phyloP scores from a whole-genome alignment of 2,113 vertebrate genomes.

The Halichoeres trimaculatus region DNA sequence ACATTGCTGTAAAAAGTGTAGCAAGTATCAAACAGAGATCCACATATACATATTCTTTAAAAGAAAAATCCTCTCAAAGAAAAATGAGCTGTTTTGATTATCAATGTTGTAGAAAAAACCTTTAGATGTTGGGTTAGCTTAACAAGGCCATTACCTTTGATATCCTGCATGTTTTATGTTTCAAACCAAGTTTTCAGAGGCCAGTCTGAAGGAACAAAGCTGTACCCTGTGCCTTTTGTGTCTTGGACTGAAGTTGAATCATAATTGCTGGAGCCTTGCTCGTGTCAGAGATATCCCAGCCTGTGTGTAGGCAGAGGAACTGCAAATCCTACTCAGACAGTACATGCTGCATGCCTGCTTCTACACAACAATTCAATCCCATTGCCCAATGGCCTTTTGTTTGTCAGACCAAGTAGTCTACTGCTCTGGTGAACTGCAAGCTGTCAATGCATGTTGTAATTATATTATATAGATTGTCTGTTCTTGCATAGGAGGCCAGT shows the following conservation, averaged over 20 bases:
- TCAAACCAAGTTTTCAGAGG: background rate
- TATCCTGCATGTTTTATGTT: background rate
- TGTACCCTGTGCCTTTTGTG: background rate
- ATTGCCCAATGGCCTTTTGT: background rate
- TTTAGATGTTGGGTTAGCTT: background rate
- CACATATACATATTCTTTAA: background rate
- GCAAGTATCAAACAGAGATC: background rate
- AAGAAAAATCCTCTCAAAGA: background rate
- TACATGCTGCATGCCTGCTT: background rate
- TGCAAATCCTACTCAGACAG: conserved; percentile 1
- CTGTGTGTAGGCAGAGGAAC: conserved; percentile 7
- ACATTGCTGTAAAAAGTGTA: too few relatives aligned
- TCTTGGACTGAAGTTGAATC: background rate
- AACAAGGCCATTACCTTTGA: background rate
- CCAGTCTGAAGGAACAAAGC: conserved; percentile 3
- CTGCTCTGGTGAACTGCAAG: conserved; percentile 4
- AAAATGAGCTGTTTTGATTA: background rate
- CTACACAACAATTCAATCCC: background rate
- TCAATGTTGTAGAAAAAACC: too few relatives aligned
- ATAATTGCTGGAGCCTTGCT: conserved; percentile 6
- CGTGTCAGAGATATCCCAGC: background rate
- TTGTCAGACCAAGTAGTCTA: background rate
- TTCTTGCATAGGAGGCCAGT: conserved; percentile 4
- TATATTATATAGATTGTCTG: conserved; percentile 5
- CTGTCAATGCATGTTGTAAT: background rate